Conservation (phyloP, 2,888 invertebrate species). For the Caenorhabditis macrosperma region DNA sequence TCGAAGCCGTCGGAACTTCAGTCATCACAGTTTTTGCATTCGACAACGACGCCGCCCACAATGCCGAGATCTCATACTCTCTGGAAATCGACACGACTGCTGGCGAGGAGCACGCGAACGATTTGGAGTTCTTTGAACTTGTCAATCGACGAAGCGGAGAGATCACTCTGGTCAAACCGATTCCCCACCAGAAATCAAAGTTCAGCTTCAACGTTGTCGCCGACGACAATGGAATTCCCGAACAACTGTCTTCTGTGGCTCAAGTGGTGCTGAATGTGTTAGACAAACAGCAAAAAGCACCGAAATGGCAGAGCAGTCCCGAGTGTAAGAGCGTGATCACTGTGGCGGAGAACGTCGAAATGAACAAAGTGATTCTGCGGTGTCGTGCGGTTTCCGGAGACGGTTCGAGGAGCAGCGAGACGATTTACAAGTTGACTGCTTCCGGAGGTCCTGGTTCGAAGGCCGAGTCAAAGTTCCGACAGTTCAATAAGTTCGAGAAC, state of each 20-base stretch:
- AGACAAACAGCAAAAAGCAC: conserved; percentile 72
- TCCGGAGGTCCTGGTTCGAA: conserved; percentile 57
- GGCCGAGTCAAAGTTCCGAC: conserved; percentile 75
- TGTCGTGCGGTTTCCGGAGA: conserved; percentile 75
- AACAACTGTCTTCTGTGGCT: conserved; percentile 85
- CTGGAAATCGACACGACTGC: conserved; percentile 71
- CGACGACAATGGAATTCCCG: conserved; percentile 86
- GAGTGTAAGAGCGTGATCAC: conserved; percentile 68
- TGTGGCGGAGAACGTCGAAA: conserved; percentile 73
- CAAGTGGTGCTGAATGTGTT: conserved; percentile 85
- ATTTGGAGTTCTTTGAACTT: conserved; percentile 66
- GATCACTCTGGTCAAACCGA: conserved; percentile 65
- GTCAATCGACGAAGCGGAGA: conserved; percentile 64
- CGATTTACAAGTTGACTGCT: conserved; percentile 52
- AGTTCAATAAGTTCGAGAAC: conserved; percentile 72
- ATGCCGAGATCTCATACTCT: conserved; percentile 76
- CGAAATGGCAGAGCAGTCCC: conserved; percentile 73
- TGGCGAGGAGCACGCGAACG: conserved; percentile 67
- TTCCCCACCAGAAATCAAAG: conserved; percentile 68
- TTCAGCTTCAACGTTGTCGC: conserved; percentile 86
- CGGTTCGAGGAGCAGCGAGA: conserved; percentile 52
- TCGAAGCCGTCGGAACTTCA: conserved; percentile 69
- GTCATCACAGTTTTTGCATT: conserved; percentile 79
- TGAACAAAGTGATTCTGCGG: conserved; percentile 73
- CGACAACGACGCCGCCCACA: conserved; percentile 76